phyloP scores from a whole-genome alignment of 2,797 vertebrate genomes.

The Pangasius mekongensis region DNA sequence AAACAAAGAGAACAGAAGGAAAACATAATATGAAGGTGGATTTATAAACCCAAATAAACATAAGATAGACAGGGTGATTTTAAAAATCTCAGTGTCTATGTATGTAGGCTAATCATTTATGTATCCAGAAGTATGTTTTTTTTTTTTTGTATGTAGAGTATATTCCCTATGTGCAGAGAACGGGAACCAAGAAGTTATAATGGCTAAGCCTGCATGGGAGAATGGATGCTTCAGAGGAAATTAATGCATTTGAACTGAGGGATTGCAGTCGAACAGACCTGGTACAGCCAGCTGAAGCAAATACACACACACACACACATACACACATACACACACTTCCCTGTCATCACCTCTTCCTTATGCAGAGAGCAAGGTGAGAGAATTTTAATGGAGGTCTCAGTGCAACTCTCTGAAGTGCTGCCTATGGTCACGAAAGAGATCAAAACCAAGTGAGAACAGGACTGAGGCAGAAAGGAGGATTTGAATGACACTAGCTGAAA shows the following conservation, averaged over 20 bases:
- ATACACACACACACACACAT: conserved; percentile 29
- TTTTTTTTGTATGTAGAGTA: not conserved
- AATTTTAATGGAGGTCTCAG: conserved; percentile 70
- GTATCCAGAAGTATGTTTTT: not conserved
- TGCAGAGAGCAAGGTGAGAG: conserved; percentile 70
- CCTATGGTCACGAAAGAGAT: conserved; percentile 60
- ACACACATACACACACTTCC: conserved; percentile 38
- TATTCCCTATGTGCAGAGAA: conserved; percentile 11
- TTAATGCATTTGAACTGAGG: conserved; percentile 64
- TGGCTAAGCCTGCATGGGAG: conserved; percentile 47
- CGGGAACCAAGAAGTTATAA: conserved; percentile 52
- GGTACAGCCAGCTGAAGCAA: conserved; percentile 38
- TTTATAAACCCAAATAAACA: conserved; percentile 18
- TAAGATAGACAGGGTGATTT: not conserved
- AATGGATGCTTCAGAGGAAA: conserved; percentile 64
- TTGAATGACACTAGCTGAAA: conserved; percentile 61
- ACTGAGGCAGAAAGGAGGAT: conserved; percentile 46
- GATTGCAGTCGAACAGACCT: conserved; percentile 65
- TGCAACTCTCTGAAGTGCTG: conserved; percentile 68
- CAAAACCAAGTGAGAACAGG: conserved; percentile 45
- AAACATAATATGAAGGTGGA: conserved; percentile 1
- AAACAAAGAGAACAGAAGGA: conserved; percentile 67
- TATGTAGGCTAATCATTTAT: not conserved
- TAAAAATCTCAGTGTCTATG: not conserved
- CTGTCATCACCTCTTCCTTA: conserved; percentile 58